Base-by-base conservation (phyloP, 2,888 invertebrate genomes). In the Cybosia mesomella region DNA sequence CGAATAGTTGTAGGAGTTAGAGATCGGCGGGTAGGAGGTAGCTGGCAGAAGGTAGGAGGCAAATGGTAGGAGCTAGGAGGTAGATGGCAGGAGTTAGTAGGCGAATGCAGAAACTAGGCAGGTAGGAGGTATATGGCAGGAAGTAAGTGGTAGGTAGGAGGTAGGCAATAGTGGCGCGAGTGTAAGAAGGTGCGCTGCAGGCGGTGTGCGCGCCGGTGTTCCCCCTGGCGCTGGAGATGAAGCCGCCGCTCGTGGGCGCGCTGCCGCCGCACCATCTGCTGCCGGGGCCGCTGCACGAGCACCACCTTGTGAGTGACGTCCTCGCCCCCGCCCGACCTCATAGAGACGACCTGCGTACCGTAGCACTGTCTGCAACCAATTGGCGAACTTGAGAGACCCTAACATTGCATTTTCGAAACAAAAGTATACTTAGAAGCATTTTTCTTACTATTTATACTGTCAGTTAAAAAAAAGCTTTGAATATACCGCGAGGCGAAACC, bases 211-310 rank as follows among this genome's bases (percentile, higher is more conserved):
- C 94, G 89, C 94, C 93, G 72, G 85, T 93, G 89, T 94, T 95
- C 91, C 95, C 96, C 87, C 95, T 96, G 58, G 66, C 70, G 95
- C 93, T 95, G 94, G 93, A 94, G 87, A 77, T 94, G 89, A 93
- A 94, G 92, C 92, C 95, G 86, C 95, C 95, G 77, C 92, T 94
- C 61, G 94, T 91, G 88, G 93, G 92, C 88, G 94, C 95, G 78
- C 90, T 95, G 89, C 94, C 95, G 79, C 95, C 95, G 84, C 93
- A 90, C 85, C 95, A 95, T 85, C 91, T 95, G 93, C 93, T 95
- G 95, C 95, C 93, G 95, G 95, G 93, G 93, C 94, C 96, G 95
- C 95, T 95, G 89, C 96, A 95, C 96, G 96, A 96, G 87, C 96
- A 96, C 95, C 96, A 96, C 95, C 96, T 93, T 87, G 95, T 95